phyloP scores from a whole-genome alignment of 2,113 vertebrate species.

The Sceloporus undulatus region DNA sequence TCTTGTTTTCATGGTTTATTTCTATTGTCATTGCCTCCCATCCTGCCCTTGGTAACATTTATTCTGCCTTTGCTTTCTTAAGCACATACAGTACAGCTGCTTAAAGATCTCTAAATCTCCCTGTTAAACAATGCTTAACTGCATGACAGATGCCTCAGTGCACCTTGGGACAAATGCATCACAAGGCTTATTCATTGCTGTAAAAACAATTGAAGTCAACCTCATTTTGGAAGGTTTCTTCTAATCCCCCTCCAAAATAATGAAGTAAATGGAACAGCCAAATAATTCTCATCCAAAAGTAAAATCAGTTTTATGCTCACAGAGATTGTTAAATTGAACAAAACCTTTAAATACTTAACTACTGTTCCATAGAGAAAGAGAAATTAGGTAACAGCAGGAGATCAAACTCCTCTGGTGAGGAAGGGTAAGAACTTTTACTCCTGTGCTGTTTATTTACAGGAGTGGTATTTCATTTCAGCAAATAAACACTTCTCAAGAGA shows the following conservation, averaged over 20 bases:
- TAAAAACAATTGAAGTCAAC: conserved; percentile 1
- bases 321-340: conserved; percentile 3
- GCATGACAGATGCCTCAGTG: conserved; percentile 31
- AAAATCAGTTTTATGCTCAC: background rate
- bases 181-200: background rate
- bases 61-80: background rate
- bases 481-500: background rate
- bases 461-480: background rate
- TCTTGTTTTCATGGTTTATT: background rate
- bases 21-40: background rate
- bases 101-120: conserved; percentile 24
- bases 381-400: background rate
- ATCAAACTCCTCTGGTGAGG: background rate
- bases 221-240: conserved; percentile 22
- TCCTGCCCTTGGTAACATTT: conserved; percentile 20
- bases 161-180: conserved; percentile 40
- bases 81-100: conserved; percentile 37
- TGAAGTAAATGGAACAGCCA: background rate
- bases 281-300: background rate
- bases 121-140: background rate
- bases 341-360: background rate
- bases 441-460: background rate
- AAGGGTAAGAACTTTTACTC: background rate
- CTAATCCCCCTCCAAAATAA: background rate
- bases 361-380: too few relatives aligned